These are phyloP conservation scores for Triplophysa bombifrons DNA, from an alignment of 2,797 vertebrate genomes.

Conservation along the genomic window DNA sequence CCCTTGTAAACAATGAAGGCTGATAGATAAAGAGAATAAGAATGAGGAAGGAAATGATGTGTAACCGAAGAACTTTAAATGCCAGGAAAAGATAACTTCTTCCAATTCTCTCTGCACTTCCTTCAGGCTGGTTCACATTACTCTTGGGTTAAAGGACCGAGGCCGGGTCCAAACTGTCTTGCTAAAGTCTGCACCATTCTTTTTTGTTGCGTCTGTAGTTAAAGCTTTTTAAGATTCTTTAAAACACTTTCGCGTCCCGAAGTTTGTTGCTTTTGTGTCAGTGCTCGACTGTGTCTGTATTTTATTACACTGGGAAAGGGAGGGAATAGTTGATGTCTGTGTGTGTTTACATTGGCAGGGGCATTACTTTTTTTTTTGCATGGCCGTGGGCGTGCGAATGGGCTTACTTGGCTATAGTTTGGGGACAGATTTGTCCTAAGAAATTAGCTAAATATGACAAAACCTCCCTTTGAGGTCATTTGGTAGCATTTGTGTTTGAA, in stretches of 20 bases:
- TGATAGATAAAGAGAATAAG: background rate
- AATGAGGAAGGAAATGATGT: constrained; percentile 27
- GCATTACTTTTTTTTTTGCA: constrained; percentile 11
- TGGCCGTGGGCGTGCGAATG: background rate
- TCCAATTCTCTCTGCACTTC: constrained; percentile 35
- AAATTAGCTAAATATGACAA: background rate
- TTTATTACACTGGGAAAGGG: constrained; percentile 18
- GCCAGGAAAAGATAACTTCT: constrained; percentile 34
- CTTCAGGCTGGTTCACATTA: constrained; percentile 21
- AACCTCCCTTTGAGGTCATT: background rate
- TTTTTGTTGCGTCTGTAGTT: background rate
- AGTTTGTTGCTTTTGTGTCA: background rate
- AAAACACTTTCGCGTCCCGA: background rate
- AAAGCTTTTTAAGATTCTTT: background rate
- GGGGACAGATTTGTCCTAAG: background rate
- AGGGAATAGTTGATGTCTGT: constrained; percentile 11
- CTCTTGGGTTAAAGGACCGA: background rate
- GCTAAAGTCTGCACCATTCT: constrained; percentile 14
- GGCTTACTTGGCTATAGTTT: background rate
- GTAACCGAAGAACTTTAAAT: background rate
- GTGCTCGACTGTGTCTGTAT: background rate
- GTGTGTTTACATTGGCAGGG: constrained; percentile 20
- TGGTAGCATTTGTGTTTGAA: background rate
- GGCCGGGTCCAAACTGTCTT: background rate
- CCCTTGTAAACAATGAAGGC: constrained; percentile 9